A percentile compares a stretch with the other conserved stretches of the same genome.
These are phyloP conservation scores for Stramonita haemastoma DNA, from an alignment of 2,888 invertebrate genomes.

Conservation along the genomic window DNA sequence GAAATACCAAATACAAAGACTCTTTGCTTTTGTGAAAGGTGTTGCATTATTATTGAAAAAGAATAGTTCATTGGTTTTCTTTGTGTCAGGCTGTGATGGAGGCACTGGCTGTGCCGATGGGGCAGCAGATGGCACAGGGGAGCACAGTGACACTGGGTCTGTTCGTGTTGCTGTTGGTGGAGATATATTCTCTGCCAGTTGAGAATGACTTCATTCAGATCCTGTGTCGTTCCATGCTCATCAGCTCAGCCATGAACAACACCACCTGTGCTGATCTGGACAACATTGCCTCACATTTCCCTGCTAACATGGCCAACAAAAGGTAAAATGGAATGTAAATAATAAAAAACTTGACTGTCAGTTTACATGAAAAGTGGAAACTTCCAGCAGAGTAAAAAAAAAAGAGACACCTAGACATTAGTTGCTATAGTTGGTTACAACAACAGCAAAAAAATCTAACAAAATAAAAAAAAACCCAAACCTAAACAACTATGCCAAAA, in stretches of 20 bases:
- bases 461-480: too few relatives aligned
- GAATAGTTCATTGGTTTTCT: too few relatives aligned
- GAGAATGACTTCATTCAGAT: not conserved
- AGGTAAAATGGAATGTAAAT: not conserved
- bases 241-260: conserved; percentile 32
- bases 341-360: too few relatives aligned
- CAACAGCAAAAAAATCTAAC: too few relatives aligned
- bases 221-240: conserved; percentile 23
- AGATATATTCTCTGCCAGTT: not conserved
- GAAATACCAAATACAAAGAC: too few relatives aligned
- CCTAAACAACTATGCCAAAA: too few relatives aligned
- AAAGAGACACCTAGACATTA: too few relatives aligned
- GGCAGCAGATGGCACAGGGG: not conserved
- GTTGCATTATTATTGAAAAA: too few relatives aligned
- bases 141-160: conserved; percentile 9
- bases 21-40: too few relatives aligned
- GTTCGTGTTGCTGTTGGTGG: conserved; percentile 33
- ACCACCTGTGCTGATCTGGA: conserved; percentile 40
- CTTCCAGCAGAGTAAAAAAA: too few relatives aligned
- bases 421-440: too few relatives aligned
- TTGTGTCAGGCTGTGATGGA: conserved; percentile 18
- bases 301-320: conserved; percentile 7
- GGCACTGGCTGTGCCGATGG: not conserved
- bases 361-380: too few relatives aligned
- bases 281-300: conserved; percentile 28